Conservation (phyloP, 2,797 vertebrate genomes). For the Kryptopterus vitreolus region DNA sequence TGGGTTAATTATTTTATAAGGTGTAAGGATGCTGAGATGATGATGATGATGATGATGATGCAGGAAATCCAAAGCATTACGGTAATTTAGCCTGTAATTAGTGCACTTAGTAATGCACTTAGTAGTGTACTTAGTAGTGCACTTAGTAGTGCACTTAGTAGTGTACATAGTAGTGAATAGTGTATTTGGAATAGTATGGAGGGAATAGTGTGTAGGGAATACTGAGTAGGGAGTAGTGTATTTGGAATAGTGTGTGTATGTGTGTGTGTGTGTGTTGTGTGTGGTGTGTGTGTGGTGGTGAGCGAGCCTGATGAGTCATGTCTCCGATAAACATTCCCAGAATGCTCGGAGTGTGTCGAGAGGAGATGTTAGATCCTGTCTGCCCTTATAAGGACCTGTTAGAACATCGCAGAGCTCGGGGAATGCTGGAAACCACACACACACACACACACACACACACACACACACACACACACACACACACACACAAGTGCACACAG, state of each 20-base stretch:
- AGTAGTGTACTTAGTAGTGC: background rate
- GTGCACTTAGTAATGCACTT: background rate
- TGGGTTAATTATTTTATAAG: background rate
- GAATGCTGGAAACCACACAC: slow-evolving; percentile 37
- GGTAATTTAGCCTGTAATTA: background rate
- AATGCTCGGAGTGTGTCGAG: slow-evolving; percentile 36
- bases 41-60: background rate
- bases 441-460: slow-evolving; percentile 28
- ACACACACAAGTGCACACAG: background rate
- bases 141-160: background rate
- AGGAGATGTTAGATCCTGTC: slow-evolving; percentile 44
- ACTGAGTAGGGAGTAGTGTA: too few species aligned
- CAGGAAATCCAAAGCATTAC: background rate
- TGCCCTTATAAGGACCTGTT: slow-evolving; percentile 49
- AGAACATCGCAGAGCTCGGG: slow-evolving; percentile 36
- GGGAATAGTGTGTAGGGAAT: too few species aligned
- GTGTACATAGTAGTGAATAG: background rate
- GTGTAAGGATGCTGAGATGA: background rate
- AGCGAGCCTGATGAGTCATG: slow-evolving; percentile 36
- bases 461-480: slow-evolving; percentile 28
- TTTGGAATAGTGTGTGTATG: background rate
- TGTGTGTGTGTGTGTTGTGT: slow-evolving; percentile 37
- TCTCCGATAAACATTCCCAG: slow-evolving; percentile 41
- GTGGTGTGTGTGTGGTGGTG: slow-evolving; percentile 29
- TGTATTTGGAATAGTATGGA: background rate